These are phyloP conservation scores for Dromococcyx pavoninus DNA, from an alignment of 2,797 vertebrate genomes.

Conservation along the genomic window DNA sequence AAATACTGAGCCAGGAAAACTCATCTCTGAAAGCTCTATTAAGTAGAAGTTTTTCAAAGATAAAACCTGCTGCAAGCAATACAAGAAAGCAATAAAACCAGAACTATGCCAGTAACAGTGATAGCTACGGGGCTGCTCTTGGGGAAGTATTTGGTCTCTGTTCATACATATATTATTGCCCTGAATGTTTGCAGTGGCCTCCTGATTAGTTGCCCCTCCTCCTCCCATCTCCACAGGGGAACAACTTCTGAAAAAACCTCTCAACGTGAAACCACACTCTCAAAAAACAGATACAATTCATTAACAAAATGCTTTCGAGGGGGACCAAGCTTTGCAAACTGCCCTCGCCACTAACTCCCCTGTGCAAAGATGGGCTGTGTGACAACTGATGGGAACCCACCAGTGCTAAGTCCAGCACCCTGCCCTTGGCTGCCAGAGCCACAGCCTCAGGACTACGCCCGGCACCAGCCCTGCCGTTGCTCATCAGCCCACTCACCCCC, in stretches of 20 bases:
- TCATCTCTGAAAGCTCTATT: conserved; percentile 27
- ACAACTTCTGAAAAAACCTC: neutral
- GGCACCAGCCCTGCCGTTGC: neutral
- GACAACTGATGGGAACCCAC: neutral
- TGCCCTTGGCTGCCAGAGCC: neutral
- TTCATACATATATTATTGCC: neutral
- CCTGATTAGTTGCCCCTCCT: neutral
- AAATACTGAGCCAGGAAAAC: conserved; percentile 10
- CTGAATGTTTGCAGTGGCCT: neutral
- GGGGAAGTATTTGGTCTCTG: neutral
- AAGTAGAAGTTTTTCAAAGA: neutral
- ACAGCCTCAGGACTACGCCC: neutral
- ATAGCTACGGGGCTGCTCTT: neutral
- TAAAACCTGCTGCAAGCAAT: neutral
- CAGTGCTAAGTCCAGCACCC: rapidly evolving
- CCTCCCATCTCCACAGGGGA: neutral
- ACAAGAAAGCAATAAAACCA: neutral
- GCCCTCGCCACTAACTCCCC: neutral
- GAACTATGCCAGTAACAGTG: neutral
- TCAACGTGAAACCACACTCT: neutral
- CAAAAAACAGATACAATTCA: neutral
- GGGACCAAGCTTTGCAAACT: neutral
- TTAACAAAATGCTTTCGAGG: neutral
- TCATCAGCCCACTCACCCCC: rapidly evolving
- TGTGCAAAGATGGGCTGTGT: neutral